Evolutionary conservation across 2,113 vertebrate species (phyloP).

Genomic region (Oncorhynchus clarkii): DNA sequence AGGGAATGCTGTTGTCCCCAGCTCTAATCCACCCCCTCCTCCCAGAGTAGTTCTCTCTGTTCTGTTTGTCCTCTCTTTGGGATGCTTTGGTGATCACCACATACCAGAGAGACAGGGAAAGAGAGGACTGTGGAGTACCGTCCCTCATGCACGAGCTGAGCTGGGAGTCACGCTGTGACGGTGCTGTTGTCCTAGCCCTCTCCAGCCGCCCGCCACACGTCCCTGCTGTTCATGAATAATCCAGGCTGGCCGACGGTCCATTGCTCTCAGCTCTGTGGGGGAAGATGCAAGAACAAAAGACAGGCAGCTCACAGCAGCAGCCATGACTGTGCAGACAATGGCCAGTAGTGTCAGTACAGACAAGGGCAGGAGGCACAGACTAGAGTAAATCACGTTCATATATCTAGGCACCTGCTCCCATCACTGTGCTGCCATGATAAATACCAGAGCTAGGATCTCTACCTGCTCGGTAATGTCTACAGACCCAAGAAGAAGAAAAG

Average conservation of each 20-base stretch:
- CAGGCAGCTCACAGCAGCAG: slow-evolving; percentile 60
- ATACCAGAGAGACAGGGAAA: slow-evolving; percentile 51
- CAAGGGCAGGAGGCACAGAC: slow-evolving; percentile 59
- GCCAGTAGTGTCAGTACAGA: slow-evolving; percentile 63
- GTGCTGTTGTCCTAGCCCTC: slow-evolving; percentile 25
- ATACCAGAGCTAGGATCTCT: slow-evolving; percentile 58
- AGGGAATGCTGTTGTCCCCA: not conserved
- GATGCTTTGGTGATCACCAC: slow-evolving; percentile 15
- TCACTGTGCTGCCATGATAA: slow-evolving; percentile 54
- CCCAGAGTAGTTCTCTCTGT: not conserved
- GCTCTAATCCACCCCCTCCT: slow-evolving; percentile 6
- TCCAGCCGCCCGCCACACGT: slow-evolving; percentile 65
- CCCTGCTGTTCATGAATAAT: slow-evolving; percentile 77
- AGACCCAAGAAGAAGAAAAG: slow-evolving; percentile 45
- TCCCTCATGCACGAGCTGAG: slow-evolving; percentile 51
- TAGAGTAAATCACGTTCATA: slow-evolving; percentile 57
- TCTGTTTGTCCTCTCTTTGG: not conserved
- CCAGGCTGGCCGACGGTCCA: slow-evolving; percentile 66
- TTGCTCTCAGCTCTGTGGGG: slow-evolving; percentile 65
- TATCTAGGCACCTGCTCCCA: slow-evolving; percentile 52
- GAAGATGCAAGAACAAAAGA: slow-evolving; percentile 74
- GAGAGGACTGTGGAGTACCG: slow-evolving; percentile 46
- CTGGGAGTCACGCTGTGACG: slow-evolving; percentile 32
- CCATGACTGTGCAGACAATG: slow-evolving; percentile 70
- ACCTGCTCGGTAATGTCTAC: slow-evolving; percentile 42